These are phyloP conservation scores for Sternotherus odoratus DNA, from an alignment of 2,797 vertebrate species.

Conservation along the genomic window DNA sequence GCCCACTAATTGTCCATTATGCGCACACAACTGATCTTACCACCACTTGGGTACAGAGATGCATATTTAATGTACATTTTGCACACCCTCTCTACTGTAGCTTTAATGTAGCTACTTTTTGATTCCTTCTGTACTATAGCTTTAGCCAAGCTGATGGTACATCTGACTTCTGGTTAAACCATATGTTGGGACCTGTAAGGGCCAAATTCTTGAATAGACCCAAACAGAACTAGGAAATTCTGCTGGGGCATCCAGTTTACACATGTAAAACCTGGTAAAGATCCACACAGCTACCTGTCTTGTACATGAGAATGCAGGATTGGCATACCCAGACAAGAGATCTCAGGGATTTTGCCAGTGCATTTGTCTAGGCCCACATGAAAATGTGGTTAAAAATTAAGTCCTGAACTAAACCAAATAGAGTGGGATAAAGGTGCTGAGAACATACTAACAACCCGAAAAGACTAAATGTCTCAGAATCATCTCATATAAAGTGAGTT, in stretches of 20 bases:
- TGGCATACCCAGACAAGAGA: not conserved
- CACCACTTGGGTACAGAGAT: not conserved
- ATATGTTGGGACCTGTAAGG: not conserved
- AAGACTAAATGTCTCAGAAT: not conserved
- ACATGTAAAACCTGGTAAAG: rapidly evolving
- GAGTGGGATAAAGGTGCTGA: not conserved
- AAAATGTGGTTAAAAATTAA: not conserved
- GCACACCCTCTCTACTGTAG: not conserved
- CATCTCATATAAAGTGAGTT: not conserved
- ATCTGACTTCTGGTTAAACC: not conserved
- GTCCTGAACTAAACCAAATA: not conserved
- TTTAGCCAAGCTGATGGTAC: not conserved
- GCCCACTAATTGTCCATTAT: not conserved
- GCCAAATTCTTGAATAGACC: not conserved
- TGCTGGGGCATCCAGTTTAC: not conserved
- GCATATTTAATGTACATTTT: not conserved
- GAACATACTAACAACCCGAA: not conserved
- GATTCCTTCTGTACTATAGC: not conserved
- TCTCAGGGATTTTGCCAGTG: not conserved
- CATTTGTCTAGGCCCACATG: not conserved
- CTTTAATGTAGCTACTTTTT: not conserved
- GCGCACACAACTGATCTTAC: not conserved
- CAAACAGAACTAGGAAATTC: not conserved
- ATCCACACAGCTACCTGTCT: rapidly evolving
- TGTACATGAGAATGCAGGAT: not conserved